Evolutionary conservation across 2,888 invertebrate species (phyloP).

Genomic region (Tetanocera ferruginea): DNA sequence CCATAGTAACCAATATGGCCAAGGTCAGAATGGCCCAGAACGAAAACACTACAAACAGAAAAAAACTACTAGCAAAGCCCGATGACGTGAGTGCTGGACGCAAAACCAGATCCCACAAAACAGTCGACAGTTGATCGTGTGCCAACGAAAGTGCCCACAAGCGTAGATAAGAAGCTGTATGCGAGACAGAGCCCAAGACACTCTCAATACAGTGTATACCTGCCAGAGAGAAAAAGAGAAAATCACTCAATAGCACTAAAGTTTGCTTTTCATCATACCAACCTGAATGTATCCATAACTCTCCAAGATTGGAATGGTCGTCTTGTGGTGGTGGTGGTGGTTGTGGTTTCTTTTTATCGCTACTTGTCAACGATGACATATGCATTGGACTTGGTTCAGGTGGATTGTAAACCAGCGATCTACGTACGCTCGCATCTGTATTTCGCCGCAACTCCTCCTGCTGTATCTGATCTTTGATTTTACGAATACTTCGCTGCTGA

Average conservation of each 20-base stretch:
- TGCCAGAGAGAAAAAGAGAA: conserved; percentile 6
- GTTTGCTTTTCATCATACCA: background rate
- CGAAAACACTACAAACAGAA: conserved; percentile 86
- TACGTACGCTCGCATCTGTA: conserved; percentile 52
- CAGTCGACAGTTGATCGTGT: conserved; percentile 91
- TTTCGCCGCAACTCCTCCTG: conserved; percentile 34
- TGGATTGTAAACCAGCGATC: conserved; percentile 48
- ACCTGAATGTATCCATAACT: conserved; percentile 64
- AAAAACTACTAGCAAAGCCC: conserved; percentile 74
- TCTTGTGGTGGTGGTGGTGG: conserved; percentile 25
- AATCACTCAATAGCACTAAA: too few relatives aligned
- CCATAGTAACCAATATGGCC: conserved; percentile 97
- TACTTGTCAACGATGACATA: too few relatives aligned
- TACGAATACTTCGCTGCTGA: conserved; percentile 69
- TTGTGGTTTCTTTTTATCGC: too few relatives aligned
- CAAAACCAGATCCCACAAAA: conserved; percentile 94
- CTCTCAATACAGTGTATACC: conserved; percentile 73
- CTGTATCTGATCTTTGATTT: conserved; percentile 41
- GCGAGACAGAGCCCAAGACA: conserved; percentile 93
- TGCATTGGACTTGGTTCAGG: too few relatives aligned
- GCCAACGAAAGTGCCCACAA: conserved; percentile 98
- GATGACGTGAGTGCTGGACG: conserved; percentile 76
- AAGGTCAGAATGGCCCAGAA: conserved; percentile 93
- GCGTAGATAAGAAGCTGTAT: conserved; percentile 98
- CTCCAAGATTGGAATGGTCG: conserved; percentile 52